phyloP scores from a whole-genome alignment of 2,797 vertebrate genomes.

The Meriones psammophilus region DNA sequence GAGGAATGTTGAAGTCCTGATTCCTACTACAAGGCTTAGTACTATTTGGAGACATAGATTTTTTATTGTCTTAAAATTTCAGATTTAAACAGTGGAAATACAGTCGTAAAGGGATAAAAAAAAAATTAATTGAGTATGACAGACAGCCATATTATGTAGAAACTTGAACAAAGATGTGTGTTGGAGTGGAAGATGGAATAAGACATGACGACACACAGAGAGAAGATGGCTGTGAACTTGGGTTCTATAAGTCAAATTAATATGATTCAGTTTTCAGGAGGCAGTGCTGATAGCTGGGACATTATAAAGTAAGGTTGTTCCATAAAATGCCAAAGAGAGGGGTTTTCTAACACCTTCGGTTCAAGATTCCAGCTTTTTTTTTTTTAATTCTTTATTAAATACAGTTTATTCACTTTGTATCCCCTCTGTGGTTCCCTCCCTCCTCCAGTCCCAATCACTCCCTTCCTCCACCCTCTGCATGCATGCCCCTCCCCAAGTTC shows the following conservation, averaged over 20 bases:
- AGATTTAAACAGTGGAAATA: not conserved
- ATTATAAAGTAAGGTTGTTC: not conserved
- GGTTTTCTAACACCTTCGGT: not conserved
- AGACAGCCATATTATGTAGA: not conserved
- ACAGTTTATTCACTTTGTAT: no score
- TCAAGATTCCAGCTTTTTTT: no score
- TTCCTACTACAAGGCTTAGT: not conserved
- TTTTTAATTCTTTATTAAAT: no score
- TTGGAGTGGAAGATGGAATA: not conserved
- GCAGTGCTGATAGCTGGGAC: not conserved
- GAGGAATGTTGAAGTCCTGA: not conserved
- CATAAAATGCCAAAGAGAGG: not conserved
- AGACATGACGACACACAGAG: not conserved
- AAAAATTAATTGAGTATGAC: not conserved
- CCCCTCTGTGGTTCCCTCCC: no score
- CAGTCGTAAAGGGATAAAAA: not conserved
- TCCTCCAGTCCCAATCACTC: no score
- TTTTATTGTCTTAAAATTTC: not conserved
- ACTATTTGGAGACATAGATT: not conserved
- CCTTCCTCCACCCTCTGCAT: no score
- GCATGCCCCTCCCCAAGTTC: no score
- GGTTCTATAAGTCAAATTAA: not conserved
- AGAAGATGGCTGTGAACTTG: not conserved
- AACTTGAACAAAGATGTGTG: not conserved
- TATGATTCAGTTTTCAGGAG: not conserved